phyloP scores from a whole-genome alignment of 2,888 invertebrate species.

The Pediacus dermestoides region DNA sequence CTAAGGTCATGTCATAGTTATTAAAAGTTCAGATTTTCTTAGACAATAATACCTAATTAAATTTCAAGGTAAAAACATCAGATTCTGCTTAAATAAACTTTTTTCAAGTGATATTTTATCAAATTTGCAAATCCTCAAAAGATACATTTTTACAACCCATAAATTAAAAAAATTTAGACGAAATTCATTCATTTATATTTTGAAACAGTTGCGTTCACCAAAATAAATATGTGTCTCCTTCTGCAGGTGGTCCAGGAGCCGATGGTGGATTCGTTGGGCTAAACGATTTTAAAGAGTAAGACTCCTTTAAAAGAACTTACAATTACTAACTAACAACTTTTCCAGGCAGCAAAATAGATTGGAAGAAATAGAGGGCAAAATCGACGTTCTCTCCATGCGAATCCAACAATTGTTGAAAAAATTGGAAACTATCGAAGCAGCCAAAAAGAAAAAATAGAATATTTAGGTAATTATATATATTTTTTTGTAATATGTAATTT shows the following conservation, averaged over 20 bases:
- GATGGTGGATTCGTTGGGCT: constrained; percentile 26
- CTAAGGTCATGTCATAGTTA: too few relatives aligned
- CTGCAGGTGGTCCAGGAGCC: constrained; percentile 4
- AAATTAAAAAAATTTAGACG: too few relatives aligned
- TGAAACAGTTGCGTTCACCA: too few relatives aligned
- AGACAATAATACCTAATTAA: too few relatives aligned
- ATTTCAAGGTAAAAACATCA: too few relatives aligned
- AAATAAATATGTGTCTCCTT: too few relatives aligned
- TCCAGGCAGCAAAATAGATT: constrained; percentile 42
- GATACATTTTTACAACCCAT: too few relatives aligned
- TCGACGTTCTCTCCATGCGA: constrained; percentile 30
- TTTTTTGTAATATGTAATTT: constrained; percentile 26
- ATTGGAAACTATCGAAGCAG: constrained; percentile 30
- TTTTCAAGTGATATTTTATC: too few relatives aligned
- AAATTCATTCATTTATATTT: too few relatives aligned
- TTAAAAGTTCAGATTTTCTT: too few relatives aligned
- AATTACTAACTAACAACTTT: constrained; percentile 12
- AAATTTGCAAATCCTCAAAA: too few relatives aligned
- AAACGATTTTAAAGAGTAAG: constrained; percentile 38
- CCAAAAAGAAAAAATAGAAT: constrained; percentile 22
- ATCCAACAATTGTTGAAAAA: constrained; percentile 33
- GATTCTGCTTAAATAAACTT: too few relatives aligned
- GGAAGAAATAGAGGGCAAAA: constrained; percentile 35
- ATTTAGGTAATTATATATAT: constrained; percentile 10
- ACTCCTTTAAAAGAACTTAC: constrained; percentile 6